Evolutionary conservation across 2,113 vertebrate genomes (phyloP), one percentile per base, ranked within the genome.

Genomic region (Protobothrops flavoviridis): DNA sequence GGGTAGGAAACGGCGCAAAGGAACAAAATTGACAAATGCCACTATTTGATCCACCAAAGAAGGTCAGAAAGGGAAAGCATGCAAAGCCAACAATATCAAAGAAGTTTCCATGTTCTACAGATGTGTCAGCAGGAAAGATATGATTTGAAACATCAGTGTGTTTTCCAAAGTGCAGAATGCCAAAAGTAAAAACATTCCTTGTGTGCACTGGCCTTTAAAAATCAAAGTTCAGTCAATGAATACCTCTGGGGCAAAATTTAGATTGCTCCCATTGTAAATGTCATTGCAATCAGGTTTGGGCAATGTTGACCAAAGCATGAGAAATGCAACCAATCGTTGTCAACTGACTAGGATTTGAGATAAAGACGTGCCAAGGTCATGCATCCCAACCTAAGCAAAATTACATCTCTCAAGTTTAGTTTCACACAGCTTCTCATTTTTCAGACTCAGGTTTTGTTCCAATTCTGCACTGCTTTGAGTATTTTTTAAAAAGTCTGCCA

Each of bases 151-250:
- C 61, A 90, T 85, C 64, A 90, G 57, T 57, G 59, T 48, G 24
- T 48, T 69, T 88, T 86, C 45, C 52, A 53, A 89, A 92, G 5
- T 39, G 13, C 33, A 43, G 61, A 55, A 90, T 69, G 92, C 81
- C 48, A 87, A 91, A 48, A 88, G 21, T 24, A 81, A 81, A 45
- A 81, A 48, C 3, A 15, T 50, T 91, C 57, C 52, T 56, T 26
- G 57, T 39, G 15, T 88, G 61, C 29, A 81, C 4, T 93, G 50
- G 81, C 52, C 59, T 88, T 93, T 93, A 48, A 57, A 88, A 87
- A 88, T 74, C 85, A 87, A 93, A 53, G 48, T 69, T 93, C 48
- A 55, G 43, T 85, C 88, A 91, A 50, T 29, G 57, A 91, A 87
- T 91, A 64, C 20, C 21, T 88, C 45, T 45, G 59, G 13, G 93